These are phyloP conservation scores for Tupiocoris notatus DNA, from an alignment of 2,888 invertebrate species.

Conservation along the genomic window DNA sequence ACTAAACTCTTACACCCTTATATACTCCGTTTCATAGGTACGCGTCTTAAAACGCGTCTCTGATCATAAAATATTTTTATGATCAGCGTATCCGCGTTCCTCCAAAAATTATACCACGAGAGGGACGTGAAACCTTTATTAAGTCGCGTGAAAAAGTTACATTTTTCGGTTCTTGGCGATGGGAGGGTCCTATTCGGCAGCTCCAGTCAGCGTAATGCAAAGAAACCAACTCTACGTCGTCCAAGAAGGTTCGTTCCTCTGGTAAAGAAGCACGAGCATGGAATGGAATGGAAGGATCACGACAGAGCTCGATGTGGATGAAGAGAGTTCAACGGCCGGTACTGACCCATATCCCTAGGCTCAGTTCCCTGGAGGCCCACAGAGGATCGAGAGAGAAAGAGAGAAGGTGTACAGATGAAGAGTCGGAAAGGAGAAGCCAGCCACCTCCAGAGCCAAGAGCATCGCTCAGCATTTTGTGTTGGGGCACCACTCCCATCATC, in stretches of 20 bases:
- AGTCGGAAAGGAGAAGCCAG: background rate
- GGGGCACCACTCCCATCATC: slow-evolving; percentile 17
- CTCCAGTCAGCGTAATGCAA: background rate
- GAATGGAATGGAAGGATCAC: slow-evolving; percentile 31
- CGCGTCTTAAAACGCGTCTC: no score
- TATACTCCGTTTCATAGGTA: no score
- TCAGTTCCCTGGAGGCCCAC: slow-evolving; percentile 40
- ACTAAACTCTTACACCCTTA: no score
- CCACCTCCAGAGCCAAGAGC: background rate
- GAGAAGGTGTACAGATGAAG: background rate
- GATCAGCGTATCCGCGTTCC: no score
- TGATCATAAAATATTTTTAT: no score
- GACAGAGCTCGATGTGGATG: slow-evolving; percentile 6
- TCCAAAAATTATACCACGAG: no score
- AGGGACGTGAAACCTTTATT: no score
- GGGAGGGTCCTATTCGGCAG: background rate
- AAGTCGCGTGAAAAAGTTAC: no score
- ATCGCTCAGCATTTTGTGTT: slow-evolving; percentile 23
- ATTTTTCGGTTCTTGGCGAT: no score
- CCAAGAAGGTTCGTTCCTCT: background rate
- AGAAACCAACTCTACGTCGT: background rate
- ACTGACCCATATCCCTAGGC: slow-evolving; percentile 38
- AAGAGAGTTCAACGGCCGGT: slow-evolving; percentile 23
- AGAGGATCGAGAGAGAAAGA: slow-evolving; percentile 9
- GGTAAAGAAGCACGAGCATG: background rate